Evolutionary conservation across 2,113 vertebrate genomes (phyloP).

Genomic region (Lathamus discolor): DNA sequence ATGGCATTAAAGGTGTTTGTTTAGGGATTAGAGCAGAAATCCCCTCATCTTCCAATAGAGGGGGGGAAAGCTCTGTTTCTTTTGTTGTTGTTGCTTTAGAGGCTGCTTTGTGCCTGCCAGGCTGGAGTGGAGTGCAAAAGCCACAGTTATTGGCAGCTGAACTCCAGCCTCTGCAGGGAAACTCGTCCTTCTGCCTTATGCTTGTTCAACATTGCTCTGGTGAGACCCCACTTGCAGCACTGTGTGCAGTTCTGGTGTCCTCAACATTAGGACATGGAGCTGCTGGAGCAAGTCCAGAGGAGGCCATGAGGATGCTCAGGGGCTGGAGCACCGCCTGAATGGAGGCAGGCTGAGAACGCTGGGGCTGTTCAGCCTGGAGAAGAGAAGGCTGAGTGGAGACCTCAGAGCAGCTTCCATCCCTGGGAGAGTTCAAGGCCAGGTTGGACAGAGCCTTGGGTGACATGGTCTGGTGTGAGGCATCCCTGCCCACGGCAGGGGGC

Average conservation of each 20-base stretch:
- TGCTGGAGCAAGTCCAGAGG: background rate
- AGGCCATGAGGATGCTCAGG: background rate
- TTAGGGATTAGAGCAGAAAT: constrained; percentile 43
- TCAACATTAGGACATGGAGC: background rate
- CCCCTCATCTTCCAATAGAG: background rate
- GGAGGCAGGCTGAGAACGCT: background rate
- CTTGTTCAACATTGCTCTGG: background rate
- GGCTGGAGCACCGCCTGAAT: background rate
- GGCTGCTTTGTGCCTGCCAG: background rate
- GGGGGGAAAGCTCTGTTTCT: background rate
- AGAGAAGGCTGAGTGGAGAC: background rate
- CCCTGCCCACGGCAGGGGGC: background rate
- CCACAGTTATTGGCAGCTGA: background rate
- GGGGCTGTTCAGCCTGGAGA: background rate
- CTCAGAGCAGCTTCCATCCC: background rate
- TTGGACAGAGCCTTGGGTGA: background rate
- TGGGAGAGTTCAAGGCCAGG: background rate
- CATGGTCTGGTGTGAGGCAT: background rate
- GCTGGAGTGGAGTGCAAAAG: background rate
- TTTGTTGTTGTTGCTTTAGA: background rate
- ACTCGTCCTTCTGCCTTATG: background rate
- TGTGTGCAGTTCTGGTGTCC: background rate
- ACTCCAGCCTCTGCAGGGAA: background rate
- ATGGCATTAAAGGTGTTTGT: constrained; percentile 43
- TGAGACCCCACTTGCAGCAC: background rate